phyloP scores from a whole-genome alignment of 2,888 invertebrate species.

The Strigamia crassipes region DNA sequence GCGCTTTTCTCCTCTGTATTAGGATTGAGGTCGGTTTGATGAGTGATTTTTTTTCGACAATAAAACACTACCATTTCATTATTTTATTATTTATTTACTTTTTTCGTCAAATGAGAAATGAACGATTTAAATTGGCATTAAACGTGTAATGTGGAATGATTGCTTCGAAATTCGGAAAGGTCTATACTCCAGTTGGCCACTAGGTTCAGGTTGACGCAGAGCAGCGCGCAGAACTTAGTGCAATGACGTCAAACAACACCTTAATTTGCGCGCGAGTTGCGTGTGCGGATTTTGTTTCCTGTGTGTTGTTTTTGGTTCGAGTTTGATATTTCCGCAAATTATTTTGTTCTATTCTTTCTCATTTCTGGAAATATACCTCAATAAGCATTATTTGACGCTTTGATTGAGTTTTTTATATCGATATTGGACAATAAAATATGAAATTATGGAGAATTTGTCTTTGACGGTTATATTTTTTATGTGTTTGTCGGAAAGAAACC shows the following conservation, averaged over 20 bases:
- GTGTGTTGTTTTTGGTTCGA: background rate
- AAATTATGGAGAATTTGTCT: too few relatives aligned
- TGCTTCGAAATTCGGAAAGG: background rate
- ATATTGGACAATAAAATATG: too few relatives aligned
- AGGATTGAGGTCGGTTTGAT: conserved; percentile 36
- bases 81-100: background rate
- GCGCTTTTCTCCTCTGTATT: conserved; percentile 38
- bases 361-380: background rate
- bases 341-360: background rate
- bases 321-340: background rate
- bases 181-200: background rate
- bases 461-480: too few relatives aligned
- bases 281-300: conserved; percentile 36
- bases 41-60: background rate
- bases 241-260: conserved; percentile 22
- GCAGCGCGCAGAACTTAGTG: background rate
- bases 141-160: background rate
- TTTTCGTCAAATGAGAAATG: background rate
- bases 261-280: conserved; percentile 40
- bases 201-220: conserved; percentile 25
- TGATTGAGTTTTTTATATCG: background rate
- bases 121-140: background rate
- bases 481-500: too few relatives aligned
- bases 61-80: background rate
- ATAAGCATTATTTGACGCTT: background rate